Conservation (phyloP, 2,797 vertebrate genomes). For the Mormyrus hasselquistii region DNA sequence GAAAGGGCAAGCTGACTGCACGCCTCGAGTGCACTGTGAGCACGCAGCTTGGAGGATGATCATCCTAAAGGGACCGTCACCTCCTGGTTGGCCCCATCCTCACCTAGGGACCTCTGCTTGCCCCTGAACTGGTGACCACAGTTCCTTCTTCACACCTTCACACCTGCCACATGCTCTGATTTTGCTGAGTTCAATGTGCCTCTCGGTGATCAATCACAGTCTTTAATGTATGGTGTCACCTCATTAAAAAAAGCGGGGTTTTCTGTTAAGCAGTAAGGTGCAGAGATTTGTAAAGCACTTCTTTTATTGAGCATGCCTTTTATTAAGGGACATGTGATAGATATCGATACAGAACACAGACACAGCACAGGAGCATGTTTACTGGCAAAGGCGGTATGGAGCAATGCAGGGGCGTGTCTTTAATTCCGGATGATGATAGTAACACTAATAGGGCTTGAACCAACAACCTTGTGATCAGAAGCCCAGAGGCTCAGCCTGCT, state of each 20-base stretch:
- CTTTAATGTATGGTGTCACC: not conserved
- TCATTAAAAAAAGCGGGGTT: not conserved
- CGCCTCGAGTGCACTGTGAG: not conserved
- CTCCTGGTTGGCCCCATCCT: not conserved
- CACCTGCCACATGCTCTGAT: not conserved
- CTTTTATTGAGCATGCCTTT: not conserved
- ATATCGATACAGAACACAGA: not conserved
- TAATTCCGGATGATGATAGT: no score
- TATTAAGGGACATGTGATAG: not conserved
- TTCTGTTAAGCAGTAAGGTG: not conserved
- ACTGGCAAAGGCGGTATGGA: no score
- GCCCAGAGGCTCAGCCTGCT: not conserved
- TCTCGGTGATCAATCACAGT: not conserved
- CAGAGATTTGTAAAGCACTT: not conserved
- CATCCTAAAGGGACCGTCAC: not conserved
- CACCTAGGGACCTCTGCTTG: not conserved
- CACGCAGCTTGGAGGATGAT: not conserved
- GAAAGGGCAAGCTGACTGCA: not conserved
- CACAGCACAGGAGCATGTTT: no score
- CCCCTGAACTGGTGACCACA: not conserved
- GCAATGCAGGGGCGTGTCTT: no score
- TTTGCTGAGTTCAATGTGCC: not conserved
- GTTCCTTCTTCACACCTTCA: not conserved
- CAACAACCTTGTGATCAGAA: no score
- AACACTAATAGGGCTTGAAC: no score